These are phyloP conservation scores for Melanerpes aurifrons DNA, from an alignment of 2,113 vertebrate genomes.

Conservation along the genomic window DNA sequence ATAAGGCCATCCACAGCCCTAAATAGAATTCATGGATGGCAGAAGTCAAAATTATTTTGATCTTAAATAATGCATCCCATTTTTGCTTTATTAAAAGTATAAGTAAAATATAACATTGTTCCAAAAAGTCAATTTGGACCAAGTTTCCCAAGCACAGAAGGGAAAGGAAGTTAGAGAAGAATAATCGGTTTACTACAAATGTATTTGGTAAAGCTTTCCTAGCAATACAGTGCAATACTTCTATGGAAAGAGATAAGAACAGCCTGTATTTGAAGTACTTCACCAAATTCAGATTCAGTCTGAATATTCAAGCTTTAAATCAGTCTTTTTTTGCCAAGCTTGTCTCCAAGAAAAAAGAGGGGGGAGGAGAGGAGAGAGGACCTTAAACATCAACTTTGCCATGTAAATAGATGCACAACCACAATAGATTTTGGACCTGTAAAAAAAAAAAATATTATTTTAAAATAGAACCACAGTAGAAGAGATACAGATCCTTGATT, in stretches of 20 bases:
- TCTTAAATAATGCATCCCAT: not conserved
- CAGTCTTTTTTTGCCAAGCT: not conserved
- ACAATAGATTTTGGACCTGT: not conserved
- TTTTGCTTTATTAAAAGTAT: not conserved
- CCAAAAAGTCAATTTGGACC: not conserved
- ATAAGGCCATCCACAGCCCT: not conserved
- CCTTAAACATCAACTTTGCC: not conserved
- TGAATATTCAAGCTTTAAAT: conserved; percentile 1
- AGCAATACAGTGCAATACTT: not conserved
- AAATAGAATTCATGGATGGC: not conserved
- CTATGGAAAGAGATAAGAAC: not conserved
- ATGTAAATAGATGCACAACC: not conserved
- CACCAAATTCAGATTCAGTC: not conserved
- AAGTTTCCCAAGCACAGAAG: not conserved
- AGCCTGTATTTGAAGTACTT: not conserved
- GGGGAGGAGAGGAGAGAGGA: not conserved
- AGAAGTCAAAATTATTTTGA: not conserved
- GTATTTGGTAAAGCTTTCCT: not conserved
- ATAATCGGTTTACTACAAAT: not conserved
- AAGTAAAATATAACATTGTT: not conserved
- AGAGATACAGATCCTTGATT: not conserved
- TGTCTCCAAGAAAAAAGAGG: not conserved
- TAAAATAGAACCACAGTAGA: not conserved
- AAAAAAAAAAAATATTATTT: not conserved
- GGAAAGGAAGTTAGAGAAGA: not conserved